Evolutionary conservation across 2,888 invertebrate species (phyloP).

Genomic region (Oxycera nigricornis): DNA sequence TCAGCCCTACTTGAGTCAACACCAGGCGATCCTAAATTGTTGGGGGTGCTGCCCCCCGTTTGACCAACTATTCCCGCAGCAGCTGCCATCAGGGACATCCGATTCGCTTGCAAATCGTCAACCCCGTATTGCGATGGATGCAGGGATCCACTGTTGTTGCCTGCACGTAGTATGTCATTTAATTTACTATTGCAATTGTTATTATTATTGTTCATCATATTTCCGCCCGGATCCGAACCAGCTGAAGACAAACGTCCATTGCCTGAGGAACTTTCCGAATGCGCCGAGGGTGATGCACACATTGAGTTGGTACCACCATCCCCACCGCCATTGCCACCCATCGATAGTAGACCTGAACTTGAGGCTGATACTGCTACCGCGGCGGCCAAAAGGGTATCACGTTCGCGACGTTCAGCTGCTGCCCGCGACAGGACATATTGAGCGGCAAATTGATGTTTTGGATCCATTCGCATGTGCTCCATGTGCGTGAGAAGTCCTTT

Average conservation of each 20-base stretch:
- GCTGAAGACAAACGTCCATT: conserved; percentile 82
- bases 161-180: conserved; percentile 57
- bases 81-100: conserved; percentile 76
- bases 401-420: conserved; percentile 86
- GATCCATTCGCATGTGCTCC: conserved; percentile 97
- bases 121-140: conserved; percentile 72
- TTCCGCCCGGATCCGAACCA: conserved; percentile 73
- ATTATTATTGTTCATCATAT: conserved; percentile 65
- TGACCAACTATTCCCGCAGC: conserved; percentile 69
- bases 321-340: conserved; percentile 58
- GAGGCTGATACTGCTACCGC: conserved; percentile 70
- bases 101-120: conserved; percentile 67
- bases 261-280: conserved; percentile 84
- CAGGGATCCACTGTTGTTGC: conserved; percentile 66
- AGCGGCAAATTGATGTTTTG: conserved; percentile 94
- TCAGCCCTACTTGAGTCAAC: conserved; percentile 65
- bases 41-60: conserved; percentile 65
- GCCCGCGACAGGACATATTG: conserved; percentile 91
- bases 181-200: conserved; percentile 70
- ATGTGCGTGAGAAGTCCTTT: conserved; percentile 89
- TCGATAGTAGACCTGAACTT: conserved; percentile 66
- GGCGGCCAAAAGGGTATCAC: conserved; percentile 76
- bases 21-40: conserved; percentile 59
- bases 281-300: conserved; percentile 84
- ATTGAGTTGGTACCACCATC: conserved; percentile 67